Conservation (phyloP, 92 coral and sea anemone species). For the Metridium senile region DNA sequence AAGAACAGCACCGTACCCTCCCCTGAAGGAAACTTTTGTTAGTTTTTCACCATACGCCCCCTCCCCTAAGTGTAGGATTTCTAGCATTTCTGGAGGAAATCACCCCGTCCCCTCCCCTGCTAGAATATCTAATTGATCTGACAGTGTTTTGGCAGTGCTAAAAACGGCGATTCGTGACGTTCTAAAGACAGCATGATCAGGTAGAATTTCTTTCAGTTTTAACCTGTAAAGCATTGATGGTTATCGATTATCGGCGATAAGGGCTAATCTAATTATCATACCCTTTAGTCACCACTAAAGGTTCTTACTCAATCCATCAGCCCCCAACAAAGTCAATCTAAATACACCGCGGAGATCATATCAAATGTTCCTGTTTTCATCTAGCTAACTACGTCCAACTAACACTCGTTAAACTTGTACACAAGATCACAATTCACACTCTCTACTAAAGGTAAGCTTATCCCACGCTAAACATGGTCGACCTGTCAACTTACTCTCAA, state of each 20-base stretch:
- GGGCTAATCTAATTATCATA: constrained; percentile 18
- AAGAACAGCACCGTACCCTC: too few species aligned
- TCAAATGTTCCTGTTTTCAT: not conserved
- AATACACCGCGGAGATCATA: not conserved
- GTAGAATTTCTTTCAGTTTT: constrained; percentile 9
- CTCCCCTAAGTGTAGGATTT: too few species aligned
- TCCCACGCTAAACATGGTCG: not conserved
- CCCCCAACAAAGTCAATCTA: constrained; percentile 8
- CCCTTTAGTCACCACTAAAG: constrained; percentile 23
- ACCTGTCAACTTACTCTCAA: not conserved
- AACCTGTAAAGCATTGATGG: not conserved
- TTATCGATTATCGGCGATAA: constrained; percentile 3
- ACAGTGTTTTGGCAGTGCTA: not conserved
- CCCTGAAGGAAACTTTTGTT: too few species aligned
- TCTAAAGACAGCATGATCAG: not conserved
- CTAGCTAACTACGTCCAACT: not conserved
- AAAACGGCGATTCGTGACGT: not conserved
- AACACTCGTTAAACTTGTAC: not conserved
- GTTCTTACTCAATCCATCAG: constrained; percentile 7
- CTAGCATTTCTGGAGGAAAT: too few species aligned
- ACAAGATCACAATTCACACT: not conserved
- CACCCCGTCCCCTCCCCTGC: not conserved
- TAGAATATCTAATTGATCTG: not conserved
- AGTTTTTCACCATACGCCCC: too few species aligned
- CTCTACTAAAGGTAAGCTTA: constrained; percentile 2